Percentiles rank a stretch among this genome's conserved stretches.
Evolutionary conservation across 2,113 vertebrate genomes (phyloP).

Genomic region (Machaerirhynchus nigripectus): DNA sequence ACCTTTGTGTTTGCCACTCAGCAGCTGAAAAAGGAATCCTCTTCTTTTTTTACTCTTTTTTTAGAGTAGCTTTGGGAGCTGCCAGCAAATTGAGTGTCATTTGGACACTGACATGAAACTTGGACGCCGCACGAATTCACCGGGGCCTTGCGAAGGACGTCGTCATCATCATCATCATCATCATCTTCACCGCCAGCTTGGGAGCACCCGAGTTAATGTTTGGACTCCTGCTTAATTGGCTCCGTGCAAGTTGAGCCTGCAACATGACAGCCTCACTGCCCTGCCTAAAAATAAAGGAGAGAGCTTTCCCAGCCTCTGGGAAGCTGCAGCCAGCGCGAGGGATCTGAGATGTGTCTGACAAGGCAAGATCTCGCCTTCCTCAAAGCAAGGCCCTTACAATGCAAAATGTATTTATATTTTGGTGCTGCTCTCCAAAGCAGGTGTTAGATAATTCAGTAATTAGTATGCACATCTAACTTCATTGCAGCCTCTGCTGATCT

Average conservation of each 20-base stretch:
- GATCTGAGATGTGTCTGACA: background rate
- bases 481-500: constrained; percentile 74
- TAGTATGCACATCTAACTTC: constrained; percentile 77
- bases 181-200: background rate
- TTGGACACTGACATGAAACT: background rate
- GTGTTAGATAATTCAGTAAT: constrained; percentile 78
- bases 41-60: background rate
- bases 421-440: constrained; percentile 63
- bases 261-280: background rate
- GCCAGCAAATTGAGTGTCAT: background rate
- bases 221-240: background rate
- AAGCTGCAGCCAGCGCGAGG: background rate
- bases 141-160: background rate
- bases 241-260: background rate
- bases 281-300: background rate
- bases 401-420: constrained; percentile 43
- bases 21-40: background rate
- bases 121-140: background rate
- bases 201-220: background rate
- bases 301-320: background rate
- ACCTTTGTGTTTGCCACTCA: background rate
- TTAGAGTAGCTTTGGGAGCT: background rate
- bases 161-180: background rate
- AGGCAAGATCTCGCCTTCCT: background rate
- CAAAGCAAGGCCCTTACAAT: background rate